A percentile compares a stretch with the other conserved stretches of the same genome.
phyloP scores from a whole-genome alignment of 2,888 invertebrate species.

The Diachrysia chrysitis region DNA sequence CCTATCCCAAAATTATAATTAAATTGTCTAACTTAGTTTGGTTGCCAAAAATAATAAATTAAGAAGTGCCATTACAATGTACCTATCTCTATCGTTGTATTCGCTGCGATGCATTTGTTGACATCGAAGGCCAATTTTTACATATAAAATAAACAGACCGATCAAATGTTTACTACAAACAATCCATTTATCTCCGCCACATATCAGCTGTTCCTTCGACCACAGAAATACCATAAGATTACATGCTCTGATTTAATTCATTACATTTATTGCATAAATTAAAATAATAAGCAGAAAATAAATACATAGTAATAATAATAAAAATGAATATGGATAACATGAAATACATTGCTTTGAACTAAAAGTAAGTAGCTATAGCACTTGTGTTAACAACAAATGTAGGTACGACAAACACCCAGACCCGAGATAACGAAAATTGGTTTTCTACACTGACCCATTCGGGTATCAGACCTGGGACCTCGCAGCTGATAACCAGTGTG shows the following conservation, averaged over 20 bases:
- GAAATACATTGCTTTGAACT: too few relatives aligned
- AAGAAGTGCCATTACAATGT: background rate
- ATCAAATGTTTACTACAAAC: background rate
- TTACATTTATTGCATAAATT: background rate
- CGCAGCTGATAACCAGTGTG: too few relatives aligned
- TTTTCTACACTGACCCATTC: too few relatives aligned
- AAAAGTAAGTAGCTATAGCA: too few relatives aligned
- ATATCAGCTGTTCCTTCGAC: background rate
- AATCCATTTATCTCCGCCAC: constrained; percentile 2
- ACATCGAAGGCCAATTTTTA: background rate
- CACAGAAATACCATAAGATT: background rate
- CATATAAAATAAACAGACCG: background rate
- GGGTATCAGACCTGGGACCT: too few relatives aligned
- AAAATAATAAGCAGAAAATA: background rate
- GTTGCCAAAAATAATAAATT: background rate
- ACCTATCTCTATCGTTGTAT: background rate
- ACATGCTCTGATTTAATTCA: constrained; percentile 2
- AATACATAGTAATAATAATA: background rate
- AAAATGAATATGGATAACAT: too few relatives aligned
- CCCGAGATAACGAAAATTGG: too few relatives aligned
- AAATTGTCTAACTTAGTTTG: background rate
- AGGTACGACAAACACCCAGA: too few relatives aligned
- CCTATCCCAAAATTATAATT: too few relatives aligned
- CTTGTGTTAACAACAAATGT: too few relatives aligned
- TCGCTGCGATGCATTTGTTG: background rate